phyloP scores from a whole-genome alignment of 2,888 invertebrate genomes.

The Apamea epomidion region DNA sequence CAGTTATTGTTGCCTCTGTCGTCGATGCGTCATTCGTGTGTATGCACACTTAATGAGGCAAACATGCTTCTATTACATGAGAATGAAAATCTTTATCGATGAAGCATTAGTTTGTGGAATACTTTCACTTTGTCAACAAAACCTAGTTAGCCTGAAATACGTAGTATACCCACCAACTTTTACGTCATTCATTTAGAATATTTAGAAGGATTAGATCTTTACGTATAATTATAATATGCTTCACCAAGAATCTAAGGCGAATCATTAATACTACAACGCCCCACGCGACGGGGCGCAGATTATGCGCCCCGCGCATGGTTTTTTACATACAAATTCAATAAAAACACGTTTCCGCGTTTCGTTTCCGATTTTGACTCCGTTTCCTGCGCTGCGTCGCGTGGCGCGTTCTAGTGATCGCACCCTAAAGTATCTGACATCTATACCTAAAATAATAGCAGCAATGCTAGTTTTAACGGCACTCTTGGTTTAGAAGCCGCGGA shows the following conservation, averaged over 20 bases:
- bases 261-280: neutral
- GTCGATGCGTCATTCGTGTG: neutral
- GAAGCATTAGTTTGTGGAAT: neutral
- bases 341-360: neutral
- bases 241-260: neutral
- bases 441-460: neutral
- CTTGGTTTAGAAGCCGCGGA: neutral
- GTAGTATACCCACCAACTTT: neutral
- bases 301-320: neutral
- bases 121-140: neutral
- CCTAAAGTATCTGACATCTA: no score
- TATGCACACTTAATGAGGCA: neutral
- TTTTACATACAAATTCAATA: neutral
- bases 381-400: neutral
- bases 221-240: neutral
- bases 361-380: neutral
- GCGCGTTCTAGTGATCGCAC: no score
- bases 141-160: neutral
- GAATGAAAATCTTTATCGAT: neutral
- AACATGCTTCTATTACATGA: neutral
- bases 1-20: neutral
- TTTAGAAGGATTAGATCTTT: neutral
- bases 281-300: neutral
- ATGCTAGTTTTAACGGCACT: neutral
- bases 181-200: neutral